phyloP scores from a whole-genome alignment of 2,888 invertebrate genomes.

The Escarpia spicata region DNA sequence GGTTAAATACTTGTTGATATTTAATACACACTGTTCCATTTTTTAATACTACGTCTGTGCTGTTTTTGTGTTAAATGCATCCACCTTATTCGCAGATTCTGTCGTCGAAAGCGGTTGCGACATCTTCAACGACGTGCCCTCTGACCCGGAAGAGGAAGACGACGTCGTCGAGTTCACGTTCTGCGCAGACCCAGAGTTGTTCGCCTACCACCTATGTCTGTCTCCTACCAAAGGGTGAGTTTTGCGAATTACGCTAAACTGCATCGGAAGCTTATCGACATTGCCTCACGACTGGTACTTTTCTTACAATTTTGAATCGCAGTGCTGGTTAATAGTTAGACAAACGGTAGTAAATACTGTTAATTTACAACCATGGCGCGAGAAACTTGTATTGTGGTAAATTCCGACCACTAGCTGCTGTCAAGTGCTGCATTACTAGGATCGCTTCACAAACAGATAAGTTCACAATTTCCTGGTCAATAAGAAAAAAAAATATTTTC shows the following conservation, averaged over 20 bases:
- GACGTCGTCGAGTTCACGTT: conserved; percentile 3
- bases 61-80: background rate
- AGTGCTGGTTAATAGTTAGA: background rate
- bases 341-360: no score
- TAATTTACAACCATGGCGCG: no score
- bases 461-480: background rate
- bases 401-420: background rate
- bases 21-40: background rate
- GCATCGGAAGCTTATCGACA: background rate
- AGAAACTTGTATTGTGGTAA: no score
- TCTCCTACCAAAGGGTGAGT: background rate
- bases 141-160: conserved; percentile 10
- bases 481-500: background rate
- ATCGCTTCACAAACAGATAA: background rate
- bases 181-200: conserved; percentile 1
- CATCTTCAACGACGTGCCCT: background rate
- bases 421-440: background rate
- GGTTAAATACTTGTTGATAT: no score
- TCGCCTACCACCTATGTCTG: background rate
- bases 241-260: background rate
- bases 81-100: background rate
- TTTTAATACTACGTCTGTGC: background rate
- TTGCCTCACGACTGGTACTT: background rate
- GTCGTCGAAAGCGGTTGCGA: background rate
- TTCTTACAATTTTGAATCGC: background rate